phyloP scores from a whole-genome alignment of 2,113 vertebrate species.

The Illadopsis cleaveri region DNA sequence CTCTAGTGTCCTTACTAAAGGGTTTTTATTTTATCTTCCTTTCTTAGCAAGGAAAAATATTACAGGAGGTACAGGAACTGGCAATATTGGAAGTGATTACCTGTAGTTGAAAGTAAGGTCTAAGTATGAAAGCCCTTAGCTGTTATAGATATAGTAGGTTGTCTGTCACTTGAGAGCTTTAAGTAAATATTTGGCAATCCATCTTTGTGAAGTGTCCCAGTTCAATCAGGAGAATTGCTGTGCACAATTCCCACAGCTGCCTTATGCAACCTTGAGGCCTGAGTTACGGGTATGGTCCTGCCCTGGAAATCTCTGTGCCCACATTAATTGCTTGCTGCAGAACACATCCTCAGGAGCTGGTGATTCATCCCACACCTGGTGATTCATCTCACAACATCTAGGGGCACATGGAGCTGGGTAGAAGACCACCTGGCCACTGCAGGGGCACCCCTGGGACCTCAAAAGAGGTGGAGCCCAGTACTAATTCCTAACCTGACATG shows the following conservation, averaged over 20 bases:
- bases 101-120: neutral
- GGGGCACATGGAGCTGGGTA: neutral
- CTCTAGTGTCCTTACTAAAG: neutral
- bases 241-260: neutral
- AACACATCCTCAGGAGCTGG: neutral
- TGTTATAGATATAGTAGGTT: neutral
- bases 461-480: neutral
- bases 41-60: neutral
- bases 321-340: neutral
- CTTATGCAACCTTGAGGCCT: neutral
- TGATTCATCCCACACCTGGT: neutral
- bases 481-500: fast-evolving
- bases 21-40: neutral
- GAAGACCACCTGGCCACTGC: neutral
- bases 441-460: neutral
- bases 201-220: neutral
- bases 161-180: constrained; percentile 4
- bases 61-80: neutral
- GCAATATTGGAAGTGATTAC: neutral
- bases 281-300: neutral
- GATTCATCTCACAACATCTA: fast-evolving
- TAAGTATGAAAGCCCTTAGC: neutral
- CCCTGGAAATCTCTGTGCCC: neutral
- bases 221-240: neutral
- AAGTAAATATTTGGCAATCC: constrained; percentile 22